Conservation (phyloP, 2,113 vertebrate species). For the Rhodinocichla rosea region DNA sequence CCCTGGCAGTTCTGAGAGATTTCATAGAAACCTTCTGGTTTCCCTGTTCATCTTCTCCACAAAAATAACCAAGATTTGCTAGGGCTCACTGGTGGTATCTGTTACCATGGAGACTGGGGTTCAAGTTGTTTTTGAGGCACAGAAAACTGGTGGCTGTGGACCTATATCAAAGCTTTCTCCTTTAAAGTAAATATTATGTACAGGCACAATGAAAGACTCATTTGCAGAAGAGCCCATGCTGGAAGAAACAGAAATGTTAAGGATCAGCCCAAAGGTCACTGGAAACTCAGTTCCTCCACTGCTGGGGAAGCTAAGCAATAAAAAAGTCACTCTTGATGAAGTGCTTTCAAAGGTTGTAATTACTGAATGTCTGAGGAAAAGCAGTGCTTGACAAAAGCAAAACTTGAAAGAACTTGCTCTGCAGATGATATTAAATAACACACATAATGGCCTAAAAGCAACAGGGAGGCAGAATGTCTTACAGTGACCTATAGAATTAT, state of each 20-base stretch:
- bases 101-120: conserved; percentile 45
- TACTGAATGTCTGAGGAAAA: conserved; percentile 25
- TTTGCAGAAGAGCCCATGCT: neutral
- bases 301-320: neutral
- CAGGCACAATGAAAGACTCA: neutral
- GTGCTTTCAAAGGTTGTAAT: neutral
- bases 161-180: neutral
- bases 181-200: neutral
- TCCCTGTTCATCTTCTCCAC: conserved; percentile 11
- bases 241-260: neutral
- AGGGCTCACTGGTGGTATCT: neutral
- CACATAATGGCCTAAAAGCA: neutral
- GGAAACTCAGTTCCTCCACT: neutral
- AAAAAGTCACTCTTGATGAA: conserved; percentile 16
- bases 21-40: neutral
- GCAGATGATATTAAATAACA: neutral
- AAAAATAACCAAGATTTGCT: conserved; percentile 33
- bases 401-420: neutral
- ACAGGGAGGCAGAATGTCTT: neutral
- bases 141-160: neutral
- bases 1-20: conserved; percentile 1
- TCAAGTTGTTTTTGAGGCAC: conserved; percentile 32
- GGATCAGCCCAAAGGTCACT: conserved; percentile 2
- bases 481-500: neutral
- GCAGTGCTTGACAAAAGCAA: neutral